Evolutionary conservation across 1,140 invertebrate species (phyloP), one percentile per base, ranked within the genome.

Genomic region (Drosophila fuyamai): DNA sequence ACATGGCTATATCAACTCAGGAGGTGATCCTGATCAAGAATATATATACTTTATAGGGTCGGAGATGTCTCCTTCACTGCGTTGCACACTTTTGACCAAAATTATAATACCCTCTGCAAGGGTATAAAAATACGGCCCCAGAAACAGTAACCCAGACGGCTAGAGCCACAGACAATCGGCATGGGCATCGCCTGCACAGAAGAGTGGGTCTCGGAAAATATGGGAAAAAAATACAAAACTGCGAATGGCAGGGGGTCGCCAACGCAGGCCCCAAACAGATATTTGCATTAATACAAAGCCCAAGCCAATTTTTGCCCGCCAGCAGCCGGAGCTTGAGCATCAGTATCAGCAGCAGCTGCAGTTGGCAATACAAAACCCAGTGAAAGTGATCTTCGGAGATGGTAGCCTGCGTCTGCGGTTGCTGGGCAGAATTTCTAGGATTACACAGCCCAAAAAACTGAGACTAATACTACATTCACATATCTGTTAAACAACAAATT

Each of bases 241-340:
- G 23, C 63, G 47, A 38, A 50, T 59, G 59, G 71, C 71, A 48
- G 68, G 68, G 68, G 71, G 44, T 89, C 85, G 67, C 84, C 79
- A 83, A 86, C 79, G 84, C 84, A 82, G 59, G 35, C 65, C 59
- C 79, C 79, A 72, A 55, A 73, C 60, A 81, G 86, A 81, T 88
- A 91, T 91, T 91, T 91, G 79, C 83, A 89, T 91, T 91, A 91
- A 89, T 78, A 86, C 77, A 85, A 91, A 83, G 81, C 74, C 68
- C 66, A 75, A 74, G 76, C 76, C 78, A 89, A 91, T 91, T 91
- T 91, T 85, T 89, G 59, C 81, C 81, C 76, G 79, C 81, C 73
- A 82, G 89, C 86, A 76, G 46, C 48, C 47, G 67, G 54, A 68
- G 66, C 79, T 35, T 67, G 36, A 32, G 41, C 41, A 48, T 63